These are phyloP conservation scores for Rotaria socialis DNA, from an alignment of 2,888 invertebrate genomes.

Conservation along the genomic window DNA sequence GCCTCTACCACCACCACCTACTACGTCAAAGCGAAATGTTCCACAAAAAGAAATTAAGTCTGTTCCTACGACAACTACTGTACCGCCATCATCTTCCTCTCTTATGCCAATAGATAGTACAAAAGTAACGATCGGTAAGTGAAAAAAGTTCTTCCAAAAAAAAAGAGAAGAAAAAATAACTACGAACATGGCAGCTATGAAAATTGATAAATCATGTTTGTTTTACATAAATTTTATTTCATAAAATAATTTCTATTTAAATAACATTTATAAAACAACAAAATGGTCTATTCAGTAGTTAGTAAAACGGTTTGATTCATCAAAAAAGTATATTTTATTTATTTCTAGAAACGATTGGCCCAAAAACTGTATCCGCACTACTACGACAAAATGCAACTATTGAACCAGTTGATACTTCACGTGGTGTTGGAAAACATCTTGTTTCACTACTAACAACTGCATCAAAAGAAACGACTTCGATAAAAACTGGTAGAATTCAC, in stretches of 20 bases:
- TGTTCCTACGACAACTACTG: not conserved
- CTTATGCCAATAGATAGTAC: not conserved
- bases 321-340: not conserved
- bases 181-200: too few relatives aligned
- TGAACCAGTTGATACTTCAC: constrained; percentile 22
- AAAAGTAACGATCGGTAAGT: constrained; percentile 30
- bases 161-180: too few relatives aligned
- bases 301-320: too few relatives aligned
- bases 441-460: constrained; percentile 26
- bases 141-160: not conserved
- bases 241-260: too few relatives aligned
- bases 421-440: constrained; percentile 18
- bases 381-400: constrained; percentile 19
- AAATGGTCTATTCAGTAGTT: too few relatives aligned
- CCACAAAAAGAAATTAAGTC: not conserved
- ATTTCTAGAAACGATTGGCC: not conserved
- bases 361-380: not conserved
- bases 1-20: not conserved
- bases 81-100: not conserved
- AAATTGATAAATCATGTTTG: too few relatives aligned
- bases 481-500: not conserved
- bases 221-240: too few relatives aligned
- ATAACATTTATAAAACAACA: too few relatives aligned
- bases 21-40: not conserved
- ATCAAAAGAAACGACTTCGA: constrained; percentile 2